phyloP scores from a whole-genome alignment of 1,140 invertebrate species.

The Maconellicoccus hirsutus region DNA sequence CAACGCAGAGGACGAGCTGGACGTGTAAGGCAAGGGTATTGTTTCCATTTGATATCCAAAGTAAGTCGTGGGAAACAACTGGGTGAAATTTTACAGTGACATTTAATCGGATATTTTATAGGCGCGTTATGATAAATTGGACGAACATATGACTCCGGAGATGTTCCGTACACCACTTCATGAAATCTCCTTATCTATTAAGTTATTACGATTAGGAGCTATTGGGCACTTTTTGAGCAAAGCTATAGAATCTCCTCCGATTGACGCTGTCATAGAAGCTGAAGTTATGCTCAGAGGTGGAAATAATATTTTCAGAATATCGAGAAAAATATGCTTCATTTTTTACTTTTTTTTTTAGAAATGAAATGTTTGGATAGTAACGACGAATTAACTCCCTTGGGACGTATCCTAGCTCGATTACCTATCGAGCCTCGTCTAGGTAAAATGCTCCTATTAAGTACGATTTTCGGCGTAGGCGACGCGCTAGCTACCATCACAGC shows the following conservation, averaged over 20 bases:
- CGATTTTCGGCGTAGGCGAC: constrained; percentile 75
- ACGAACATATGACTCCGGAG: constrained; percentile 86
- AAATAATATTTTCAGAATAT: background rate
- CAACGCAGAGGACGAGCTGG: constrained; percentile 85
- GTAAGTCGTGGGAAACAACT: constrained; percentile 30
- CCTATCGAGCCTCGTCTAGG: constrained; percentile 86
- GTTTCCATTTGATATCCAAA: constrained; percentile 75
- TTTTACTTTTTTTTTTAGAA: constrained; percentile 44
- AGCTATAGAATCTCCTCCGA: constrained; percentile 84
- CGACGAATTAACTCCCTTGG: constrained; percentile 79
- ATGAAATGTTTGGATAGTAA: constrained; percentile 76
- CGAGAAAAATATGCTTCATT: background rate
- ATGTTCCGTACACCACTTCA: constrained; percentile 92
- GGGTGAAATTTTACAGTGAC: background rate
- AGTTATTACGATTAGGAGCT: constrained; percentile 73
- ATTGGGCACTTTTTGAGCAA: constrained; percentile 88
- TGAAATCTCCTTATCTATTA: constrained; percentile 72
- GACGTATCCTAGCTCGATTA: constrained; percentile 79
- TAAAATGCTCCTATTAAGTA: constrained; percentile 88
- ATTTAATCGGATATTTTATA: constrained; percentile 29
- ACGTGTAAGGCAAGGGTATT: constrained; percentile 72
- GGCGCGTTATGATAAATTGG: constrained; percentile 58
- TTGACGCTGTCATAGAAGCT: constrained; percentile 87
- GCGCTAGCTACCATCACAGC: constrained; percentile 86
- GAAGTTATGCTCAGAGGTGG: constrained; percentile 51